Evolutionary conservation across 2,888 invertebrate species (phyloP).

Genomic region (Salpingus planirostris): DNA sequence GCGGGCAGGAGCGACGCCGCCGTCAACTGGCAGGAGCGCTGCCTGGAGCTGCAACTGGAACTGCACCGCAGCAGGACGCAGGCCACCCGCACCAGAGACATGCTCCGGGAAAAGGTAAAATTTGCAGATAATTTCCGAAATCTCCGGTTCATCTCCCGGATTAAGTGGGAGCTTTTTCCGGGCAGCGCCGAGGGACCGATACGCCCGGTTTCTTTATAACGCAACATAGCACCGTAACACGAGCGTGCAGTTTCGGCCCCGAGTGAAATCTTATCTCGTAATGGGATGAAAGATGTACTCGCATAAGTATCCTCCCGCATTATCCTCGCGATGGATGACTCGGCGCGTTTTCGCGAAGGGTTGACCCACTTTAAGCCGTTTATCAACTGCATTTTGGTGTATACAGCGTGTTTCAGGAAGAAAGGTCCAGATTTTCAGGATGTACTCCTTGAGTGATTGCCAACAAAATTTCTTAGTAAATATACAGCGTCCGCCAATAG

Average conservation of each 20-base stretch:
- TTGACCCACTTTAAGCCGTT: no score
- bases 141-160: no score
- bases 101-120: conserved; percentile 81
- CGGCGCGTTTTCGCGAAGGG: no score
- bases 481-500: no score
- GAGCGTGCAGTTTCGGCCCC: conserved; percentile 25
- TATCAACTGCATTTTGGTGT: no score
- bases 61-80: conserved; percentile 78
- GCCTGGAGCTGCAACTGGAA: conserved; percentile 76
- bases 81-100: conserved; percentile 77
- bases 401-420: no score
- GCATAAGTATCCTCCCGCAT: no score
- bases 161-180: conserved; percentile 15
- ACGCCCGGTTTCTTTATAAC: conserved; percentile 24
- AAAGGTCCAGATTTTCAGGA: no score
- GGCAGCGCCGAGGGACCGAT: conserved; percentile 24
- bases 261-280: conserved; percentile 23
- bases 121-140: no score
- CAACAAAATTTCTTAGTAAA: no score
- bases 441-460: no score
- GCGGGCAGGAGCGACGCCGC: conserved; percentile 33
- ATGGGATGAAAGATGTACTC: conserved; percentile 12
- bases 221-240: conserved; percentile 23
- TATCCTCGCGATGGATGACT: background rate
- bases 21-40: conserved; percentile 84